A percentile compares a stretch with the other conserved stretches of the same genome.
Evolutionary conservation across 2,113 vertebrate genomes (phyloP).

Genomic region (Odontophorus gujanensis): DNA sequence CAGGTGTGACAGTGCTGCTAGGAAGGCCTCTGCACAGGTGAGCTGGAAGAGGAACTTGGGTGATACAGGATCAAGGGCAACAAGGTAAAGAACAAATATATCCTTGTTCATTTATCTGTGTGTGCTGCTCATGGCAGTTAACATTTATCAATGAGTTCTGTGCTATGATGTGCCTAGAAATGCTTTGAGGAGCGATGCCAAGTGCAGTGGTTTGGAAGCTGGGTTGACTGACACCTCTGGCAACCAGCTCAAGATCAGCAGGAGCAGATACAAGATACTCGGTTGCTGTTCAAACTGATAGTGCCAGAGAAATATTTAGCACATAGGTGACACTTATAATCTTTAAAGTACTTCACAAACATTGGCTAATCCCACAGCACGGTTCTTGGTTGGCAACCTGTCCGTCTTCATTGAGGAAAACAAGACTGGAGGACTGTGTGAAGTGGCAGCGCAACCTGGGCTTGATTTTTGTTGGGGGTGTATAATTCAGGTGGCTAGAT

Average conservation of each 20-base stretch:
- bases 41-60: background rate
- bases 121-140: background rate
- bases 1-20: accelerated
- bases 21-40: background rate
- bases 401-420: constrained; percentile 34
- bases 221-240: constrained; percentile 5
- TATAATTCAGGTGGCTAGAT: background rate
- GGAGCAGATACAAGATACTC: constrained; percentile 24
- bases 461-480: too few species aligned
- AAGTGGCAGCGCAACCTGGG: background rate
- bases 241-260: constrained; percentile 17
- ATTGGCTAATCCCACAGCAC: constrained; percentile 39
- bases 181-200: background rate
- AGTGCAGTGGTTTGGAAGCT: background rate
- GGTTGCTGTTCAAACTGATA: constrained; percentile 29
- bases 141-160: background rate
- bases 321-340: constrained; percentile 55
- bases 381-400: constrained; percentile 22
- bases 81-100: background rate
- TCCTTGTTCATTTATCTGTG: background rate
- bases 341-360: constrained; percentile 58
- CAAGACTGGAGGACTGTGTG: background rate
- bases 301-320: constrained; percentile 54
- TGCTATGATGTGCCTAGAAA: background rate
- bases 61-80: background rate